Conservation (phyloP, 2,113 vertebrate species). For the Phrynosoma blainvillii region DNA sequence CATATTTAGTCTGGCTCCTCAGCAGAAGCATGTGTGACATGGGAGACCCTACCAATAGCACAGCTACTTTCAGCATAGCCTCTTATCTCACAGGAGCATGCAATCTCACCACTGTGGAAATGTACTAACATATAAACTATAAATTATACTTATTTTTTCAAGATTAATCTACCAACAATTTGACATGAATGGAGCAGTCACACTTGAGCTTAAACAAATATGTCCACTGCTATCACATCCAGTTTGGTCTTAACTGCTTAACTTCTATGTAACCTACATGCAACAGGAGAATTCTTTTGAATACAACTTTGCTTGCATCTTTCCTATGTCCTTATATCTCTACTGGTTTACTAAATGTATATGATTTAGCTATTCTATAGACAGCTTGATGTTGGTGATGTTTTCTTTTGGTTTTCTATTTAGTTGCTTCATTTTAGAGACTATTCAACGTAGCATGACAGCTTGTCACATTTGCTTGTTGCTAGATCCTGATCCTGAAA, state of each 20-base stretch:
- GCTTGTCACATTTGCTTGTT: constrained; percentile 30
- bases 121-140: too few relatives aligned
- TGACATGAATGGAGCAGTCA: not conserved
- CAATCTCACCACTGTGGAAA: too few relatives aligned
- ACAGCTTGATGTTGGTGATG: not conserved
- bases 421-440: constrained; percentile 26
- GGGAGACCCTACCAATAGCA: too few relatives aligned
- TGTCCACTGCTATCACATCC: not conserved
- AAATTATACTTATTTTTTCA: too few relatives aligned
- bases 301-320: not conserved
- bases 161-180: too few relatives aligned
- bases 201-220: not conserved
- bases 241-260: not conserved
- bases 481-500: constrained; percentile 12
- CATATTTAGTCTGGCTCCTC: too few relatives aligned
- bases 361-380: not conserved
- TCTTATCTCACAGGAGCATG: too few relatives aligned
- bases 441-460: not conserved
- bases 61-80: too few relatives aligned
- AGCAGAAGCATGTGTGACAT: too few relatives aligned
- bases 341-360: not conserved
- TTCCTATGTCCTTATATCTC: not conserved
- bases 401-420: not conserved
- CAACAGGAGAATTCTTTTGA: not conserved
- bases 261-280: not conserved